phyloP scores from a whole-genome alignment of 2,888 invertebrate genomes.

The Hipparchia semele region DNA sequence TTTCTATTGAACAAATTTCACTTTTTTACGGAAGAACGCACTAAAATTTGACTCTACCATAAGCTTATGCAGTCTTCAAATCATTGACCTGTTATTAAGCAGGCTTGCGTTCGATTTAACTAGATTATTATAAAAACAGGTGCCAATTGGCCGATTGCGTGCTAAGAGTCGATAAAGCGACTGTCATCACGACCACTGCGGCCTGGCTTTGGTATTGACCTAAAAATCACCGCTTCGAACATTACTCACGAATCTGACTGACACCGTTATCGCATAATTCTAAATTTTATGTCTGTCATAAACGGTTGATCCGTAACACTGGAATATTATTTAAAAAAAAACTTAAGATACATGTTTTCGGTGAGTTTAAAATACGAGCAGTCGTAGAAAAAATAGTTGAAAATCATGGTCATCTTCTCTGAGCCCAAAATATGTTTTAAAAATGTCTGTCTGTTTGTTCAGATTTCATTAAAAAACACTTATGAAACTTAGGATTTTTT shows the following conservation, averaged over 20 bases:
- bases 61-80: neutral
- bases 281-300: constrained; percentile 40
- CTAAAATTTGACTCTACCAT: neutral
- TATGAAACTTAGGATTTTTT: neutral
- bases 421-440: neutral
- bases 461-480: neutral
- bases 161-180: constrained; percentile 33
- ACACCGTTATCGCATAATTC: constrained; percentile 41
- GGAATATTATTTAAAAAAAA: neutral
- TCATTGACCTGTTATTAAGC: neutral
- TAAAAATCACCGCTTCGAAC: constrained; percentile 42
- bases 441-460: neutral
- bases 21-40: neutral
- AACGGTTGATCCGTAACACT: constrained; percentile 25
- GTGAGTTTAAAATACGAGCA: neutral
- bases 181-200: constrained; percentile 38
- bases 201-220: constrained; percentile 43
- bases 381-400: neutral
- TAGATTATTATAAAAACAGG: constrained; percentile 30
- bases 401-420: neutral
- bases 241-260: constrained; percentile 36
- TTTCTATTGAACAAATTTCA: no score
- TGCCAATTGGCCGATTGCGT: constrained; percentile 35
- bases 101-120: constrained; percentile 20
- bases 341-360: neutral